Evolutionary conservation across 2,888 invertebrate species (phyloP).

Genomic region (Microchrysa polita): DNA sequence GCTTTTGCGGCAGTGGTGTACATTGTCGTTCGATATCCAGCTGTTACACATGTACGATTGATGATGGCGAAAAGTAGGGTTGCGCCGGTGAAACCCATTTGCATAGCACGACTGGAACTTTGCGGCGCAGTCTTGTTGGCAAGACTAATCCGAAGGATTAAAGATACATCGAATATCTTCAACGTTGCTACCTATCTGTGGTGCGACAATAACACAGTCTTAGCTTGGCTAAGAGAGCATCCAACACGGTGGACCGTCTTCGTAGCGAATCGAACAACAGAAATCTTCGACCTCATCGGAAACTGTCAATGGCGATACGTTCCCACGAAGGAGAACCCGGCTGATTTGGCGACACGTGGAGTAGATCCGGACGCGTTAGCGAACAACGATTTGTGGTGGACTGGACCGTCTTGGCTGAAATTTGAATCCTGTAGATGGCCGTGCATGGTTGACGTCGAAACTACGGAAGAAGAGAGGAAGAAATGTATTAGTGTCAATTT

Average conservation of each 20-base stretch:
- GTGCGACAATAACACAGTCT: background rate
- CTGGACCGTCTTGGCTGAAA: too few relatives aligned
- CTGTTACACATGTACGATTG: background rate
- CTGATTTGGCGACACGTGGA: too few relatives aligned
- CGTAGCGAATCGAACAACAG: background rate
- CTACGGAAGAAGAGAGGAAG: too few relatives aligned
- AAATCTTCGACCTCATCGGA: background rate
- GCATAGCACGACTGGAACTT: background rate
- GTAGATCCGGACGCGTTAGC: too few relatives aligned
- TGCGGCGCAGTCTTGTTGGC: background rate
- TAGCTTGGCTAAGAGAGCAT: background rate
- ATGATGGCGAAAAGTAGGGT: background rate
- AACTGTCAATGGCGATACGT: too few relatives aligned
- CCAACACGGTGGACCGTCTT: background rate
- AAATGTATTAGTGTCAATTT: too few relatives aligned
- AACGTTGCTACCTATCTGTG: background rate
- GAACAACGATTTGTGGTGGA: too few relatives aligned
- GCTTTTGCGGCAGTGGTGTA: constrained; percentile 43
- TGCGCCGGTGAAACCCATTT: background rate
- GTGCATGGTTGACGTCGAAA: too few relatives aligned
- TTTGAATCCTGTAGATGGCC: too few relatives aligned
- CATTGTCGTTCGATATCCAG: background rate
- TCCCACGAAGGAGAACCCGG: too few relatives aligned
- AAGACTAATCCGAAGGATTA: background rate
- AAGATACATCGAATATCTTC: background rate